Conservation (phyloP, 2,797 vertebrate species). For the Heterohyrax brucei region DNA sequence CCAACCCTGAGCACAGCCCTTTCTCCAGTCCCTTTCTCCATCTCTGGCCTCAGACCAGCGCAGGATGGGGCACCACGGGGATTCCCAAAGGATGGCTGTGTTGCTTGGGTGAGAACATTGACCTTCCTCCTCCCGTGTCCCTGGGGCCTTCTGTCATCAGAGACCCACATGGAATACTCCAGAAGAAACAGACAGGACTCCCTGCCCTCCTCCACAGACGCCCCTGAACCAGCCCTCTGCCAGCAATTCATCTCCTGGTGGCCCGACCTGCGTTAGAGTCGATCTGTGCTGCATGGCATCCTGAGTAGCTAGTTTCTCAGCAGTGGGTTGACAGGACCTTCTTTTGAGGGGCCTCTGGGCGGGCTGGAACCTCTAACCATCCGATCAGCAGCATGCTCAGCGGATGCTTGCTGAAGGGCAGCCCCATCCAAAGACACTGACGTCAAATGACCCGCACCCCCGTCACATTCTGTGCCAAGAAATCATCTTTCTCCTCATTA, state of each 20-base stretch:
- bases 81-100: not conserved
- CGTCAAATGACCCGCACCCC: no score
- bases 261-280: not conserved
- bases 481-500: fast-evolving
- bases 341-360: not conserved
- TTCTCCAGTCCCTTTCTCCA: not conserved
- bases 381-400: fast-evolving
- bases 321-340: not conserved
- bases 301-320: not conserved
- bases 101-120: not conserved
- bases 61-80: fast-evolving
- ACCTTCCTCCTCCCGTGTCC: not conserved
- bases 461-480: not conserved
- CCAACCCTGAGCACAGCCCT: fast-evolving
- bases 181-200: not conserved
- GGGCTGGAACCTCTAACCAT: not conserved
- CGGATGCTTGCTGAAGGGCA: fast-evolving
- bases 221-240: not conserved
- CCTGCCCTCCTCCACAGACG: no score
- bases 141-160: not conserved
- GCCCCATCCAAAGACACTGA: fast-evolving
- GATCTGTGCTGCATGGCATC: not conserved
- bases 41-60: fast-evolving
- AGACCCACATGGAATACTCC: not conserved
- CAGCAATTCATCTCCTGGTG: not conserved